phyloP scores from a whole-genome alignment of 2,888 invertebrate species.

The Tenthredo amoena region DNA sequence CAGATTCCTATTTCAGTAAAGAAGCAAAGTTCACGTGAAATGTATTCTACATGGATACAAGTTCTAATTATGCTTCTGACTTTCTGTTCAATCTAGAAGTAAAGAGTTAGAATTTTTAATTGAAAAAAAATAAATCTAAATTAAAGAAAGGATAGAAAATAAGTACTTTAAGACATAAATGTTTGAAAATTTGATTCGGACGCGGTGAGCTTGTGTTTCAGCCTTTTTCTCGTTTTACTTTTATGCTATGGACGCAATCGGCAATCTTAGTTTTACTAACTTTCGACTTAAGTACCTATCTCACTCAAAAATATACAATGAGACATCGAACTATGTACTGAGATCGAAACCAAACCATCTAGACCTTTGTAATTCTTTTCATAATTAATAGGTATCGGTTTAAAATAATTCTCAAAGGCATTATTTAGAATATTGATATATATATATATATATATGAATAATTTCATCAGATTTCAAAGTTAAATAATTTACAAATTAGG shows the following conservation, averaged over 20 bases:
- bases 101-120: conserved; percentile 1
- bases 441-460: background rate
- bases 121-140: conserved; percentile 6
- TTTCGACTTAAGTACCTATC: background rate
- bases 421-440: conserved; percentile 29
- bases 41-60: background rate
- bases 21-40: background rate
- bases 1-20: background rate
- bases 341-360: background rate
- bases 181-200: background rate
- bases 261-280: conserved; percentile 16
- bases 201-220: background rate
- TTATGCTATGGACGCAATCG: background rate
- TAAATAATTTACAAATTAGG: conserved; percentile 29
- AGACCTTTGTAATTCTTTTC: conserved; percentile 20
- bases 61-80: background rate
- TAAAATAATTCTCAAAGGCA: conserved; percentile 39
- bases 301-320: conserved; percentile 12
- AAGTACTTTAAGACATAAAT: conserved; percentile 22
- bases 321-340: conserved; percentile 18
- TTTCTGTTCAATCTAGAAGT: background rate
- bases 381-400: conserved; percentile 20
- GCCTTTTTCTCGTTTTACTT: background rate
- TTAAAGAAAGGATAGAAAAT: background rate
- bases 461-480: conserved; percentile 20